Conservation (phyloP, 2,888 invertebrate species). For the Lucinisca nassula region DNA sequence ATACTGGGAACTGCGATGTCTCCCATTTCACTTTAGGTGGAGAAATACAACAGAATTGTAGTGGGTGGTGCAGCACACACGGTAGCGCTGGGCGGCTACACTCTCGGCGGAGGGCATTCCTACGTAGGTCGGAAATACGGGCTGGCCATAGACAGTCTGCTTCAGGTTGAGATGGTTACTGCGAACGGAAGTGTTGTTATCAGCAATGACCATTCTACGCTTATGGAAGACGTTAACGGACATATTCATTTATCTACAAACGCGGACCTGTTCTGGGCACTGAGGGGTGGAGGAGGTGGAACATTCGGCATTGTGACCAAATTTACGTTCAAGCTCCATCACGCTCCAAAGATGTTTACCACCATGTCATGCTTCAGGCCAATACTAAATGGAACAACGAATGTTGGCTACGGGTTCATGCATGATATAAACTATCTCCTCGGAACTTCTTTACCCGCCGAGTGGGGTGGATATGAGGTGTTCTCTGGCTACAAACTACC, state of each 20-base stretch:
- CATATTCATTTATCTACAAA: conserved; percentile 15
- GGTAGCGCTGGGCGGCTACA: conserved; percentile 80
- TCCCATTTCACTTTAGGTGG: no score
- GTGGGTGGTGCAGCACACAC: conserved; percentile 79
- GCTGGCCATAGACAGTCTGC: conserved; percentile 68
- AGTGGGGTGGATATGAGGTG: conserved; percentile 65
- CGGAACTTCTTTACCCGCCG: conserved; percentile 47
- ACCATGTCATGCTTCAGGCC: conserved; percentile 37
- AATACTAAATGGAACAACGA: not conserved
- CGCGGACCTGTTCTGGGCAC: conserved; percentile 72
- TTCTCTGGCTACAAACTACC: conserved; percentile 9
- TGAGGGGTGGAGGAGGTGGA: conserved; percentile 73
- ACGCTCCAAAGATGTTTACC: conserved; percentile 50
- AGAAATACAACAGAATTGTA: conserved; percentile 64
- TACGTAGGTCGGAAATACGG: conserved; percentile 71
- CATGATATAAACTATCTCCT: conserved; percentile 39
- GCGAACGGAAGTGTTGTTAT: conserved; percentile 51
- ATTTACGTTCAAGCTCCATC: conserved; percentile 64
- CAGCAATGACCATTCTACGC: conserved; percentile 41
- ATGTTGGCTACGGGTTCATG: conserved; percentile 34
- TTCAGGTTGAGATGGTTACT: conserved; percentile 66
- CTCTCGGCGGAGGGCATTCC: conserved; percentile 80
- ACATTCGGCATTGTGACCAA: conserved; percentile 67
- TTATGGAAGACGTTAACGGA: conserved; percentile 8
- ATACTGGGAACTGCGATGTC: no score